Conservation (phyloP, 2,888 invertebrate genomes). For the Dinocampus coccinellae region DNA sequence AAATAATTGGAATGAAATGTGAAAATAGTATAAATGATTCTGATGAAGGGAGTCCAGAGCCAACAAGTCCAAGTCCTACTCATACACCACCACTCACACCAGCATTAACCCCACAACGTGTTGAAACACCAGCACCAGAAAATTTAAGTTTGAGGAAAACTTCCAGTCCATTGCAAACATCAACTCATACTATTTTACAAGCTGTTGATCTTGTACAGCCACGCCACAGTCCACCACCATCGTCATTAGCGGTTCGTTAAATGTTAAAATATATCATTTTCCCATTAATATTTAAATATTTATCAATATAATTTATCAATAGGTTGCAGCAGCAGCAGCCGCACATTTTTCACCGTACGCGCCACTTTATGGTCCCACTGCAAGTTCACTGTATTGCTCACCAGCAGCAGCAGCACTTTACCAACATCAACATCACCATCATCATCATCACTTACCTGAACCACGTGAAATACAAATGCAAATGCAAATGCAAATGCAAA, state of each 20-base stretch:
- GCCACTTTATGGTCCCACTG: constrained; percentile 64
- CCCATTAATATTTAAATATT: background rate
- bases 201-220: constrained; percentile 63
- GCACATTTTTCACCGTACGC: constrained; percentile 65
- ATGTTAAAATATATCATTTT: constrained; percentile 28
- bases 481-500: constrained; percentile 65
- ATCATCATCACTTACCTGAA: constrained; percentile 60
- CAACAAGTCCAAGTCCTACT: constrained; percentile 61
- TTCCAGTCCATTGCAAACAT: constrained; percentile 66
- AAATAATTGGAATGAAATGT: constrained; percentile 51
- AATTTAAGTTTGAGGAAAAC: constrained; percentile 84
- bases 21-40: constrained; percentile 62
- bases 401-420: constrained; percentile 58
- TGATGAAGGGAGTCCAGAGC: constrained; percentile 63
- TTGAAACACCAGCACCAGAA: constrained; percentile 77
- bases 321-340: constrained; percentile 60
- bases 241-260: constrained; percentile 59
- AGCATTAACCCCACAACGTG: constrained; percentile 60
- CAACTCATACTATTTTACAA: constrained; percentile 51
- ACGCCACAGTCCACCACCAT: constrained; percentile 61
- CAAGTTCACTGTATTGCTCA: constrained; percentile 63
- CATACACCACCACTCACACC: constrained; percentile 63
- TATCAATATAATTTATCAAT: constrained; percentile 30
- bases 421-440: constrained; percentile 64
- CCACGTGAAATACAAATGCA: constrained; percentile 65